Percentiles rank a stretch among this genome's conserved stretches.
These are phyloP conservation scores for Drosophila mayaguana DNA, from an alignment of 2,888 invertebrate species.

Conservation along the genomic window DNA sequence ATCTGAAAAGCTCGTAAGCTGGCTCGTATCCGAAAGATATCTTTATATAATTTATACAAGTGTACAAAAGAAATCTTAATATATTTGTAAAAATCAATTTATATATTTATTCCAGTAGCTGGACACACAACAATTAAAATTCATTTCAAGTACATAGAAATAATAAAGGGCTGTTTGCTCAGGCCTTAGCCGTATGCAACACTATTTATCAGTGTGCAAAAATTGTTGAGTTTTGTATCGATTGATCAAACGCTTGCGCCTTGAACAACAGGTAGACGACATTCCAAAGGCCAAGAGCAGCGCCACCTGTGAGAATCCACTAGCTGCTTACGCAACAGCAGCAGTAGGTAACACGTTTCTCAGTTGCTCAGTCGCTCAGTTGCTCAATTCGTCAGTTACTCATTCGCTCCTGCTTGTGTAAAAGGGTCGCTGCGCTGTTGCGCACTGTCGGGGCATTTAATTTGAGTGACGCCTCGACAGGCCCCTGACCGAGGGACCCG, in stretches of 20 bases:
- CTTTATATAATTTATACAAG: neutral
- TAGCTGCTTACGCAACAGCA: slow-evolving; percentile 38
- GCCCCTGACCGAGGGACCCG: slow-evolving; percentile 40
- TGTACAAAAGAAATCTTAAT: neutral
- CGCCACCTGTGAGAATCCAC: slow-evolving; percentile 49
- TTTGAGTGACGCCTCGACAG: slow-evolving; percentile 53
- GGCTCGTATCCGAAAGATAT: neutral
- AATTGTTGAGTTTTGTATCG: neutral
- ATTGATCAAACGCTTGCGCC: slow-evolving; percentile 1
- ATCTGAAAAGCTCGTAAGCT: neutral
- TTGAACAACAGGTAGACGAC: slow-evolving; percentile 21
- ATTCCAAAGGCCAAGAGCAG: slow-evolving; percentile 41
- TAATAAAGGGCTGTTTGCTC: no score
- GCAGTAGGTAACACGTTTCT: slow-evolving; percentile 25
- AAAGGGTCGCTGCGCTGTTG: slow-evolving; percentile 46
- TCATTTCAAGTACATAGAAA: no score
- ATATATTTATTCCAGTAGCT: no score
- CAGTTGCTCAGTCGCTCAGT: slow-evolving; percentile 48
- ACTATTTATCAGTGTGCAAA: neutral
- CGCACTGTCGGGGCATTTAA: slow-evolving; percentile 52
- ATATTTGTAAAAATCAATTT: neutral
- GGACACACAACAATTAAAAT: no score
- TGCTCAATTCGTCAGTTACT: slow-evolving; percentile 7
- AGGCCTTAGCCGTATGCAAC: neutral
- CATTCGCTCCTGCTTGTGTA: slow-evolving; percentile 5